Conservation (phyloP, 2,113 vertebrate species). For the Corydoras maculifer region DNA sequence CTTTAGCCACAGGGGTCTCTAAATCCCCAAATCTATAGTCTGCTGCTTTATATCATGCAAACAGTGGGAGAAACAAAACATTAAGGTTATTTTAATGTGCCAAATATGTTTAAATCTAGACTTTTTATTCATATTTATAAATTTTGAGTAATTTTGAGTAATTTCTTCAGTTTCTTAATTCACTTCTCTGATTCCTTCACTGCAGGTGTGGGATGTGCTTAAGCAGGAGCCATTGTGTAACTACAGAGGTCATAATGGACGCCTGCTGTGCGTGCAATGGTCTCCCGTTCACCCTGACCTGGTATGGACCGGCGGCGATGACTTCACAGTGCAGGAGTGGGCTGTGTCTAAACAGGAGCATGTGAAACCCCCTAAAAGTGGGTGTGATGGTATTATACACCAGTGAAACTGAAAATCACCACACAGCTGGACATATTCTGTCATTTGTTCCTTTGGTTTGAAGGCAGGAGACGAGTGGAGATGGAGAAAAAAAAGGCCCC, state of each 20-base stretch:
- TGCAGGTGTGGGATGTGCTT: slow-evolving; percentile 88
- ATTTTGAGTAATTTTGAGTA: too few relatives aligned
- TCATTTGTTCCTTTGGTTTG: too few relatives aligned
- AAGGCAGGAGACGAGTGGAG: slow-evolving; percentile 53
- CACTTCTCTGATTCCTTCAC: not conserved
- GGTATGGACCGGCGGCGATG: slow-evolving; percentile 89
- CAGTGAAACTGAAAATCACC: not conserved
- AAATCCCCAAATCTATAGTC: too few relatives aligned
- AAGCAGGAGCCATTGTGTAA: slow-evolving; percentile 80
- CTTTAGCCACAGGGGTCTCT: too few relatives aligned
- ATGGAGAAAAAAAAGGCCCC: slow-evolving; percentile 74
- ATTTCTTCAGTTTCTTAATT: not conserved
- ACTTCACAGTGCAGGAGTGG: slow-evolving; percentile 92
- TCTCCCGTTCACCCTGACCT: slow-evolving; percentile 80
- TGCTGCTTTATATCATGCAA: too few relatives aligned
- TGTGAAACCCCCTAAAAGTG: slow-evolving; percentile 81
- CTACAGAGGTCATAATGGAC: slow-evolving; percentile 83
- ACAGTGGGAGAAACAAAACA: too few relatives aligned
- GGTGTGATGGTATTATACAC: not conserved
- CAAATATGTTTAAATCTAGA: too few relatives aligned
- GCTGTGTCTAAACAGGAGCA: slow-evolving; percentile 78
- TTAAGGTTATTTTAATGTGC: too few relatives aligned
- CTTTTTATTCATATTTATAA: not conserved
- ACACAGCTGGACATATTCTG: not conserved
- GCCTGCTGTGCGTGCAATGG: slow-evolving; percentile 84